Evolutionary conservation across 2,797 vertebrate genomes (phyloP), one percentile per base, ranked within the genome.

Genomic region (Schizopygopsis malacanthus): DNA sequence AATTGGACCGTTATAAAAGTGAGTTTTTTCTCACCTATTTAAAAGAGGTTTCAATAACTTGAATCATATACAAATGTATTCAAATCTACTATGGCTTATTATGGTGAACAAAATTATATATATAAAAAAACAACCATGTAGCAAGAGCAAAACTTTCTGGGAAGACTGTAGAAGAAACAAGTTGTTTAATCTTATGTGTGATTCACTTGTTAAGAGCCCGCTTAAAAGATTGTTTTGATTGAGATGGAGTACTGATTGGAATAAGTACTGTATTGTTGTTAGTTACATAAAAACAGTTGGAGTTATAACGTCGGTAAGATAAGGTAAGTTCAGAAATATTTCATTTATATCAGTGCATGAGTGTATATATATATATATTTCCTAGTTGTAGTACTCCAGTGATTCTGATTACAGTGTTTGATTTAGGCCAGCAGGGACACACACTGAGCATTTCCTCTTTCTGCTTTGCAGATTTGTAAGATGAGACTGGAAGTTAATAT

Each of bases 291-390:
- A 70, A 84, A 76, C 45, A 67, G 20, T 73, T 73, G 4, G 43
- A 47, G 11, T 50, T 67, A 22, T 33, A 15, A 52, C 63, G 43
- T 79, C 39, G 12, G 39, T 43, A 56, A 78, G 47, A 54, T 81
- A 41, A 81, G 28, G 20, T n/a, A 70, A 41, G 65, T 82, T 82
- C 47, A 56, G 52, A 82, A 82, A 71, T n/a, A 41, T n/a, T 43
- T 75, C 1, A 39, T 76, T 70, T 7, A 71, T 79, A 79, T 78
- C 63, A 79, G 47, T 43, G 25, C 75, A 43, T 54, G 43, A 43
- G 63, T 84, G 18, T 75, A 47, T 85, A 37, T 59, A 79, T 75
- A 47, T 85, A 37, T 59, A 79, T 10, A 45, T 70, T 59, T 79
- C 28, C 33, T 25, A 41, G 10, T 77, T 77, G 18, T 56, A 45